Evolutionary conservation across 2,888 invertebrate genomes (phyloP).

Genomic region (Galeruca laticollis): DNA sequence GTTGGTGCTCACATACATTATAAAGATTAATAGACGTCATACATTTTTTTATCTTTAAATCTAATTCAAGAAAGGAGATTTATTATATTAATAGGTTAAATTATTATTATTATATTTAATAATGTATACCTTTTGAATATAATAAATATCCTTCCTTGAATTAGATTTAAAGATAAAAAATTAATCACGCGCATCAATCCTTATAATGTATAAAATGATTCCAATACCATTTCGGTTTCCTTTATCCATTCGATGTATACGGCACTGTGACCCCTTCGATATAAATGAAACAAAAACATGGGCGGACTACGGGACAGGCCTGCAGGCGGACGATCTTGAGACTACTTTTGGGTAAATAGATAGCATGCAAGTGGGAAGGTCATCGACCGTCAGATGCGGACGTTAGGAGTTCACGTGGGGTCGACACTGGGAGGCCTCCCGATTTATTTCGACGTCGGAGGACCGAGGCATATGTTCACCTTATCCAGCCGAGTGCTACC

Average conservation of each 20-base stretch:
- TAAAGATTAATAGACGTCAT: too few relatives aligned
- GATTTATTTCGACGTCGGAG: constrained; percentile 16
- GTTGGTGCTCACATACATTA: too few relatives aligned
- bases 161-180: too few relatives aligned
- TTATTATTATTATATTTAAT: too few relatives aligned
- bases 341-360: constrained; percentile 17
- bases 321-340: constrained; percentile 18
- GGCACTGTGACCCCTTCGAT: neutral
- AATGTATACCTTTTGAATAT: too few relatives aligned
- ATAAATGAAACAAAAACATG: constrained; percentile 12
- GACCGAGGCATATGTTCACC: constrained; percentile 10
- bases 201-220: too few relatives aligned
- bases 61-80: too few relatives aligned
- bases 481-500: constrained; percentile 14
- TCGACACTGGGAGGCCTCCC: constrained; percentile 34
- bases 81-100: too few relatives aligned
- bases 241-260: neutral
- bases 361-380: constrained; percentile 26
- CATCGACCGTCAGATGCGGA: constrained; percentile 38
- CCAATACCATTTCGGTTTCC: neutral
- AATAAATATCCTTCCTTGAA: too few relatives aligned
- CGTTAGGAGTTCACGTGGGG: constrained; percentile 43
- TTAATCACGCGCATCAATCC: too few relatives aligned
- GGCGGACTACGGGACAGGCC: constrained; percentile 20
- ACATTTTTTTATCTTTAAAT: too few relatives aligned